Base-by-base conservation (phyloP, 2,888 invertebrate species). In the Andrena minutula region DNA sequence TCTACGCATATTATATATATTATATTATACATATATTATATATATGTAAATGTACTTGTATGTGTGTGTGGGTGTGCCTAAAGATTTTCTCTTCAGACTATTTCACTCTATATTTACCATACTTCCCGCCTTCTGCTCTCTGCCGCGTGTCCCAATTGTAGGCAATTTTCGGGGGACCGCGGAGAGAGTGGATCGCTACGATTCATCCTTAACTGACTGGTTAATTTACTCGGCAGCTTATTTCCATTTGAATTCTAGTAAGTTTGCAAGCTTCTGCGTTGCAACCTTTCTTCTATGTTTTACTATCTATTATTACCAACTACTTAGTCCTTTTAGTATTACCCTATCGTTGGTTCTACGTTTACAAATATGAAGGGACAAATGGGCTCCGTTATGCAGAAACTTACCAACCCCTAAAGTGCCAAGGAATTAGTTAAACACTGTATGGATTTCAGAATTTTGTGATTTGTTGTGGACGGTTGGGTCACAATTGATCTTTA, bases 11-110 rank as follows among this genome's bases (percentile, higher is more conserved):
- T 85, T 74, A 83, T 83, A 83, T 86, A 83, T 86, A 85, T 58
- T 47, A 47, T 84, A 82, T 41, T 41, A 16, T 41, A 41, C 41
- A 41, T 86, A 88, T 82, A 88, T 87, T 86, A 88, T 82, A 88
- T 87, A 88, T 84, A 88, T 87, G 87, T 88, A 88, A 78, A 80
- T 88, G 87, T 87, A 88, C 81, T 81, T 88, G 88, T 88, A 88
- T 88, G 88, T 83, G 82, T 88, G 88, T 88, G 88, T 88, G 88
- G 82, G 84, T 88, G 88, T 88, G 88, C 88, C 88, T 86, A 88
- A 78, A 82, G 75, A 88, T 83, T 85, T 88, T 88, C 85, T 88
- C 86, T 79, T 88, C 75, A 58, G 68, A 85, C 78, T 88, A 83
- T 85, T 85, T 79, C 83, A 88, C 83, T 82, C 85, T 88, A 56